Evolutionary conservation across 2,888 invertebrate genomes (phyloP), one percentile per base, ranked within the genome.

Genomic region (Drosophila helvetica): DNA sequence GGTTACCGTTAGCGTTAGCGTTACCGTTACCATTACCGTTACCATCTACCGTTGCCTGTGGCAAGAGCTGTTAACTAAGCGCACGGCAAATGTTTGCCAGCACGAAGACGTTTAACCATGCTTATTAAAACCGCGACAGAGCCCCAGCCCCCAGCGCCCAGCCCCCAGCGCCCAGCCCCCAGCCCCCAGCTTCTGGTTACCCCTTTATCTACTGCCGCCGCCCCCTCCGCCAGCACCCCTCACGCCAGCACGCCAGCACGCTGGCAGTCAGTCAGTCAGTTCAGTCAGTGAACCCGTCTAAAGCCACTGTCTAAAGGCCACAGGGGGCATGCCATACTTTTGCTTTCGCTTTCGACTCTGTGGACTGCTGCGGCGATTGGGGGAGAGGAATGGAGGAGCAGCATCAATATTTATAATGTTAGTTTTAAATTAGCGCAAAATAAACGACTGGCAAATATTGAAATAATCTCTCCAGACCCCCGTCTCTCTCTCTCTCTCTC

Each of bases 41-140:
- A 33, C 33, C 33, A 33, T 33, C 33, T 50, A 27, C 76, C 62
- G 76, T 79, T 79, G 87, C 86, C 82, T 87, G 86, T 82, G 79
- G 82, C 87, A 86, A n/a, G n/a, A 78, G 87, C 88, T 83, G 83
- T 88, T 88, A 88, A 88, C 88, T 86, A 88, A 88, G 86, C 88
- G 76, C 71, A 86, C 69, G 76, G 83, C 78, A 88, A 84, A 88
- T 88, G 83, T 86, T 84, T 88, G 83, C 88, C 86, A 81, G 73
- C 79, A 78, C 85, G 74, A 82, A 82, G 83, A 82, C 86, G 78
- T 81, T 84, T 87, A 82, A 82, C 77, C 64, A 72, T 74, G 85
- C 79, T 74, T 81, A 81, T 79, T 74, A 76, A 74, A 79, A 79
- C 77, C 68, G 38, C 38, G 38, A 6, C 38, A 15, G 3, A 33